These are phyloP conservation scores for Caranx ignobilis DNA, from an alignment of 2,113 vertebrate species.

Conservation along the genomic window DNA sequence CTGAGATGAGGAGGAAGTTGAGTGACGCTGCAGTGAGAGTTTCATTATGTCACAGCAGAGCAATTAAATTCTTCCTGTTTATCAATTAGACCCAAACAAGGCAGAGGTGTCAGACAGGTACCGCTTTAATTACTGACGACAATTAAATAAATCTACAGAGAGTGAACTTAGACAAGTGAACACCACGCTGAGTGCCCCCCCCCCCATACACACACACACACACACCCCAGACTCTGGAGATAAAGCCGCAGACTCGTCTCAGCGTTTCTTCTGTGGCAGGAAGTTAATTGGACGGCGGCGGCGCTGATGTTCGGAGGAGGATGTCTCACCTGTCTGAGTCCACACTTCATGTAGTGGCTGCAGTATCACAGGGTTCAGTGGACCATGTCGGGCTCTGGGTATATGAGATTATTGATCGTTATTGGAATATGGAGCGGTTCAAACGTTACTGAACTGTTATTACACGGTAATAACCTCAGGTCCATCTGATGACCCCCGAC, in stretches of 20 bases:
- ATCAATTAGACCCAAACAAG: slow-evolving; percentile 50
- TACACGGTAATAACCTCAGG: no score
- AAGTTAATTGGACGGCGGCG: slow-evolving; percentile 61
- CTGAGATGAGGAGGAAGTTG: neutral
- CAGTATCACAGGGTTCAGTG: no score
- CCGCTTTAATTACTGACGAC: slow-evolving; percentile 70
- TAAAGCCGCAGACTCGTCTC: slow-evolving; percentile 27
- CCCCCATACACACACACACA: slow-evolving; percentile 4
- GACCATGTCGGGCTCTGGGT: no score
- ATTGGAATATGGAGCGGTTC: no score
- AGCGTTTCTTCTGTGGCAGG: slow-evolving; percentile 28
- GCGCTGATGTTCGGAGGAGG: slow-evolving; percentile 32
- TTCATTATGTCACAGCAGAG: slow-evolving; percentile 38
- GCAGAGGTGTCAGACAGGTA: slow-evolving; percentile 50
- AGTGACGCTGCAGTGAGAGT: neutral
- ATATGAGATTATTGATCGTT: no score
- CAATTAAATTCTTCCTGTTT: slow-evolving; percentile 66
- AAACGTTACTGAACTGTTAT: no score
- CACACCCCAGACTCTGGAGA: slow-evolving; percentile 25
- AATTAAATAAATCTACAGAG: slow-evolving; percentile 61
- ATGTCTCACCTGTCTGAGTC: slow-evolving; percentile 1
- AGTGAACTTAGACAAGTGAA: slow-evolving; percentile 51
- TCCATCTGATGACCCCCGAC: no score
- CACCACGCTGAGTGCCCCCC: slow-evolving; percentile 21
- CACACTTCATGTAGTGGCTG: neutral